A percentile compares a stretch with the other conserved stretches of the same genome.
phyloP scores from a whole-genome alignment of 2,113 vertebrate species.

The Neomonachus schauinslandi region DNA sequence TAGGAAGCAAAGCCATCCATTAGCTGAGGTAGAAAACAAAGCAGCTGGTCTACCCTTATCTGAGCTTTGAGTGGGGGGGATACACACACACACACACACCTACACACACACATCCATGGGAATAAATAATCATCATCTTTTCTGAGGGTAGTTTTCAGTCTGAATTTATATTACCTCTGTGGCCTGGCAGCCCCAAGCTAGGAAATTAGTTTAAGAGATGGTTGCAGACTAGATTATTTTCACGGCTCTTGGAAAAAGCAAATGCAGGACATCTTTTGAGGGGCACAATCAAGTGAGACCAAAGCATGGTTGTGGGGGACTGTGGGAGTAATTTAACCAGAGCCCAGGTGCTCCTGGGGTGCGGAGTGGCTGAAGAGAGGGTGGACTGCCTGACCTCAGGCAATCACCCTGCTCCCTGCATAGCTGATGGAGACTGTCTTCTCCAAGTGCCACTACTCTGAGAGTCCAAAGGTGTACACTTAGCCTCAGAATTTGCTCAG shows the following conservation, averaged over 20 bases:
- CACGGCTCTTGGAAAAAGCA: slow-evolving; percentile 17
- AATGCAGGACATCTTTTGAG: neutral
- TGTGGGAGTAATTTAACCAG: neutral
- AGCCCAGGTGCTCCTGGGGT: neutral
- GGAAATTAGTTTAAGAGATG: slow-evolving; percentile 24
- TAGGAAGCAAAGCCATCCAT: slow-evolving; percentile 20
- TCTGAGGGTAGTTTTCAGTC: neutral
- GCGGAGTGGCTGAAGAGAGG: neutral
- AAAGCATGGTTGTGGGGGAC: neutral
- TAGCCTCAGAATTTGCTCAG: neutral
- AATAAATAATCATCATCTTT: slow-evolving; percentile 25
- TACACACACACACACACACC: neutral
- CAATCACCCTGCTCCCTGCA: neutral
- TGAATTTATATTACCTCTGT: slow-evolving; percentile 8
- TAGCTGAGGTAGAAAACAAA: neutral
- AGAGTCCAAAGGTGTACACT: neutral
- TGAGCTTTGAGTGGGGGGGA: neutral
- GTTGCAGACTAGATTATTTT: neutral
- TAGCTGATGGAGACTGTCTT: neutral
- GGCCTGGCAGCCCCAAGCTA: neutral
- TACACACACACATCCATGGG: neutral
- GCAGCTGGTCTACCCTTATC: neutral
- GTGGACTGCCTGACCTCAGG: neutral
- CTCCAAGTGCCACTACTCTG: neutral
- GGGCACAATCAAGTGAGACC: neutral